A percentile compares a stretch with the other conserved stretches of the same genome.
These are phyloP conservation scores for Drosophila takahashii DNA, from an alignment of 1,140 invertebrate species.

Conservation along the genomic window DNA sequence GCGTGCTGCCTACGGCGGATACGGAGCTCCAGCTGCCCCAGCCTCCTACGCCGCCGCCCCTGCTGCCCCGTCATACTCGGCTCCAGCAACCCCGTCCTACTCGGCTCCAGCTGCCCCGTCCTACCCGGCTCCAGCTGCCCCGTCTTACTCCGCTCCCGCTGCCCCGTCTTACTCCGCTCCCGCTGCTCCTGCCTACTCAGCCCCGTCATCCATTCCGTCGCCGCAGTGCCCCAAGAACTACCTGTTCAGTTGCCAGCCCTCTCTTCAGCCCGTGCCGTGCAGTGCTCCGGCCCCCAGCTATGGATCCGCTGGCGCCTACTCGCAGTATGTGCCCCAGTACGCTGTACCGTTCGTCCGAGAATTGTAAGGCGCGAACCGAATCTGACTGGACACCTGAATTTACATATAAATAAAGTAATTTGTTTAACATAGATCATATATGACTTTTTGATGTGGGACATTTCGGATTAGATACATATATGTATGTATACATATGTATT, in stretches of 20 bases:
- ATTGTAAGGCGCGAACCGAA: slow-evolving; percentile 18
- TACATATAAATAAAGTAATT: slow-evolving; percentile 51
- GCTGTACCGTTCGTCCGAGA: slow-evolving; percentile 68
- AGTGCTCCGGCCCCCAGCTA: slow-evolving; percentile 58
- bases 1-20: slow-evolving; percentile 64
- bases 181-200: slow-evolving; percentile 48
- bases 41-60: slow-evolving; percentile 36
- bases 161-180: slow-evolving; percentile 54
- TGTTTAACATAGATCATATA: slow-evolving; percentile 4
- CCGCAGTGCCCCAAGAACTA: slow-evolving; percentile 81
- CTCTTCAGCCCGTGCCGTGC: slow-evolving; percentile 74
- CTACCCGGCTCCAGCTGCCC: slow-evolving; percentile 38
- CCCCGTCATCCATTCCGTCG: slow-evolving; percentile 58
- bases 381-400: neutral
- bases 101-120: slow-evolving; percentile 13
- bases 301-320: slow-evolving; percentile 67
- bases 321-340: slow-evolving; percentile 70
- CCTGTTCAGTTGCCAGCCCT: slow-evolving; percentile 81
- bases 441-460: neutral
- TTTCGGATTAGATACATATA: no score
- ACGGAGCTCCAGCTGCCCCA: slow-evolving; percentile 47
- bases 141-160: slow-evolving; percentile 54
- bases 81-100: slow-evolving; percentile 28
- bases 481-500: no score
- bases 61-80: slow-evolving; percentile 24